Conservation (phyloP, 2,888 invertebrate species). For the Mimachlamys varia region DNA sequence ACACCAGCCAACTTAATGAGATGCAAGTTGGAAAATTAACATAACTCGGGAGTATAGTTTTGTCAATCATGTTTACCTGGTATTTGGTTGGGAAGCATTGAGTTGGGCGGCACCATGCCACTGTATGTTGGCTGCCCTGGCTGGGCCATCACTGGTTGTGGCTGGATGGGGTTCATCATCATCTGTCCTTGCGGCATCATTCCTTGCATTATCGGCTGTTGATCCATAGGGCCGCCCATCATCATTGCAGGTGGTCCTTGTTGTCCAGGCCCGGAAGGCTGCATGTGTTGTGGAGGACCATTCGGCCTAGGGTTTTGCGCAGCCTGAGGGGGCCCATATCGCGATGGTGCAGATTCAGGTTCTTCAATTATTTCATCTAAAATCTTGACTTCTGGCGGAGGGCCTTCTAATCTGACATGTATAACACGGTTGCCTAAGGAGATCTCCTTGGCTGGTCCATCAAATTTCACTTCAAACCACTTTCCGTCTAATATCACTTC, state of each 20-base stretch:
- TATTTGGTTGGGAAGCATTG: slow-evolving; percentile 19
- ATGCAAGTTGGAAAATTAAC: too few species aligned
- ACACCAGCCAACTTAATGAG: too few species aligned
- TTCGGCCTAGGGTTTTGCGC: background rate
- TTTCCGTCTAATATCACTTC: slow-evolving; percentile 80
- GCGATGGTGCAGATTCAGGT: slow-evolving; percentile 28
- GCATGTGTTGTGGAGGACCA: background rate
- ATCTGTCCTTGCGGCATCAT: slow-evolving; percentile 38
- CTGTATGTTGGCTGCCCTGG: slow-evolving; percentile 40
- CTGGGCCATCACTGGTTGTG: slow-evolving; percentile 34
- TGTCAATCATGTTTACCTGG: background rate
- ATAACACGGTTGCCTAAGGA: slow-evolving; percentile 91
- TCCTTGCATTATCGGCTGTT: slow-evolving; percentile 41
- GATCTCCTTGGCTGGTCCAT: slow-evolving; percentile 92
- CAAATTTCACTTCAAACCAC: slow-evolving; percentile 92
- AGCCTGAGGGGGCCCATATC: background rate
- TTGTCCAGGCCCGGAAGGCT: background rate
- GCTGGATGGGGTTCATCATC: slow-evolving; percentile 33
- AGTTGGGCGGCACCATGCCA: slow-evolving; percentile 39
- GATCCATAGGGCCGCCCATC: slow-evolving; percentile 42
- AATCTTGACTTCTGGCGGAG: slow-evolving; percentile 96
- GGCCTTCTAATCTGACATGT: slow-evolving; percentile 90
- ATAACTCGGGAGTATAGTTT: too few species aligned
- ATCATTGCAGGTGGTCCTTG: background rate
- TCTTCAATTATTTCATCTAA: slow-evolving; percentile 63